Percentiles rank a stretch among this genome's conserved stretches.
These are phyloP conservation scores for Brienomyrus longianalis DNA, from an alignment of 2,113 vertebrate genomes.

Conservation along the genomic window DNA sequence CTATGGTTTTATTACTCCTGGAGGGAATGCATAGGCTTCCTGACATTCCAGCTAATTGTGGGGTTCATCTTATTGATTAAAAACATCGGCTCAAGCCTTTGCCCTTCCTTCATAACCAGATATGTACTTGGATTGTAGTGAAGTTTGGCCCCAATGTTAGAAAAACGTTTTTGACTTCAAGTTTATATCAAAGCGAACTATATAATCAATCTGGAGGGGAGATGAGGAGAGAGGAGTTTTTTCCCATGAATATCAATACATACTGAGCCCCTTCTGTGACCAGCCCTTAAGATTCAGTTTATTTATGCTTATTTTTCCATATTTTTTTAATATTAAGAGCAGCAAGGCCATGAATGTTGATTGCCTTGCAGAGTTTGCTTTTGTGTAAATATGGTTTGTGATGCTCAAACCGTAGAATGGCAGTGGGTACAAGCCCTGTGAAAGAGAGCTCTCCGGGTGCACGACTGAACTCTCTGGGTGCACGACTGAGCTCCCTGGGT, in stretches of 20 bases:
- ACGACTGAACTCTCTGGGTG: background rate
- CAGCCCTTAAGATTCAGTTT: background rate
- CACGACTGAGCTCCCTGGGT: background rate
- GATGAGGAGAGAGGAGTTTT: background rate
- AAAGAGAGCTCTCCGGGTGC: background rate
- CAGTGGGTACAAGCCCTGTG: background rate
- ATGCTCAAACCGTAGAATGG: background rate
- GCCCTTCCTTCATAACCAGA: background rate
- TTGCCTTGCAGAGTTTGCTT: background rate
- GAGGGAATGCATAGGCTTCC: background rate
- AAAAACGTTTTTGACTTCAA: background rate
- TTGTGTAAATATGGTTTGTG: background rate
- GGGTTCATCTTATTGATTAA: background rate
- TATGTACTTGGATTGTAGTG: background rate
- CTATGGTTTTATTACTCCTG: background rate
- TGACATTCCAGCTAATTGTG: background rate
- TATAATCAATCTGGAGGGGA: background rate
- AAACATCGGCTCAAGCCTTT: background rate
- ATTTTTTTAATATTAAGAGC: background rate
- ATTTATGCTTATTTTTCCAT: constrained; percentile 18
- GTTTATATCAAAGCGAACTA: background rate
- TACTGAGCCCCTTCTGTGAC: background rate
- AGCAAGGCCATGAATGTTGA: background rate
- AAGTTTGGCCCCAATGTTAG: background rate
- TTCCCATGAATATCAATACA: background rate